Base-by-base conservation (phyloP, 2,113 vertebrate genomes). In the Australoheros scitulus region DNA sequence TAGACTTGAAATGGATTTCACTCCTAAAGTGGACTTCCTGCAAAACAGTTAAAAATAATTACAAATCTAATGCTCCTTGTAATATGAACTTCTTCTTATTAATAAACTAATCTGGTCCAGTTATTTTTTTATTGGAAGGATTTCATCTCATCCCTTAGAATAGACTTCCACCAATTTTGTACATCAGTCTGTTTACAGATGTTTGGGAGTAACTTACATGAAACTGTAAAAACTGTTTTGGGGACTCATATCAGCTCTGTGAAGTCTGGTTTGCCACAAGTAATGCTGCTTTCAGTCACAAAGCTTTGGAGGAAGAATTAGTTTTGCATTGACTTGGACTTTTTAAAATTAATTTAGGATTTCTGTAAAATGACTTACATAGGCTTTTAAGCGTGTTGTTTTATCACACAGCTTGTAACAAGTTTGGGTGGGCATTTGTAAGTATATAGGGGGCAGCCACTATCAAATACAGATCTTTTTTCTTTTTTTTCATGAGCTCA, bases 391-490 rank as follows among this genome's bases (percentile, higher is more conserved):
- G 24, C 6, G 6, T n/a, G 24, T 68, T n/a, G 18, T 68, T 68
- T 76, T 36, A 76, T 43, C 56, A 34, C 29, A 56, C 29, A 70
- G 24, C 24, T 70, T 70, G 50, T 50, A 20, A 70, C 15, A 70
- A 70, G 29, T 29, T 43, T 70, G 11, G 43, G 64, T 70, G 41
- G 50, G 64, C 24, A 60, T 26, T 76, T 58, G 9, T 76, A 58
- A 7, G 52, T 41, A 38, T 13, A 57, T 58, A 24, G 0, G 2
- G 6, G 10, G 24, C 15, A 55, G 41, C 26, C 5, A 4, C 4
- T 57, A 70, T 75, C 18, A 79, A 57, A 72, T 20, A 58, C 15
- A 20, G 55, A 56, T 43, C 74, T 81, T 63, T 76, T 77, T 76
- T 47, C 58, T 63, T 79, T 61, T 75, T 68, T 76, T 65, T 34